Evolutionary conservation across 2,797 vertebrate genomes (phyloP).

Genomic region (Acrossocheilus wenchowensis): DNA sequence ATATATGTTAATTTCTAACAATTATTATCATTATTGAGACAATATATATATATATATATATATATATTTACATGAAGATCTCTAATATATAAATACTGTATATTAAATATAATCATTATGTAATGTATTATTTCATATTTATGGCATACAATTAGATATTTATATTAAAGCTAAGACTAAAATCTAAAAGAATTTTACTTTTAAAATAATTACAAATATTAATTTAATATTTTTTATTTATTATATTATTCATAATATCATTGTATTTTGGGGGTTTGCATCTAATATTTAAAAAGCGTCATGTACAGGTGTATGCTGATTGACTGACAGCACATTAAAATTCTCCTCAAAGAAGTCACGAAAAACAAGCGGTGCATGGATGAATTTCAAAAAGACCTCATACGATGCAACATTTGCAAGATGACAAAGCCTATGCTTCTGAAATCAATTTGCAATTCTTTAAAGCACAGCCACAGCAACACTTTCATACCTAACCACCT

Average conservation of each 20-base stretch:
- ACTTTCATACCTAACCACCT: background rate
- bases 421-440: slow-evolving; percentile 16
- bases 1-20: background rate
- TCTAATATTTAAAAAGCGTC: background rate
- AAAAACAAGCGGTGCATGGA: background rate
- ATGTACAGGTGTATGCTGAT: background rate
- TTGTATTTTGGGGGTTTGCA: background rate
- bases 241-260: background rate
- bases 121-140: background rate
- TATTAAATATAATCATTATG: background rate
- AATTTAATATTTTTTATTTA: background rate
- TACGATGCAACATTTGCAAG: background rate
- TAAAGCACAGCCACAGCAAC: background rate
- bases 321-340: background rate
- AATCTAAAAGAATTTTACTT: background rate
- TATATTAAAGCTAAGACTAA: background rate
- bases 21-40: background rate
- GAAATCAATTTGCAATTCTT: background rate
- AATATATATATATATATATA: too few relatives aligned
- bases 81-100: background rate
- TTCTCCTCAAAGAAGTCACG: background rate
- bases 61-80: background rate
- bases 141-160: background rate
- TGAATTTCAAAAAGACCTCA: background rate
- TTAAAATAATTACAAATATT: background rate